A percentile compares a stretch with the other conserved stretches of the same genome.
Conservation (phyloP, 2,797 vertebrate genomes). For the Phrynocephalus vlangalii region DNA sequence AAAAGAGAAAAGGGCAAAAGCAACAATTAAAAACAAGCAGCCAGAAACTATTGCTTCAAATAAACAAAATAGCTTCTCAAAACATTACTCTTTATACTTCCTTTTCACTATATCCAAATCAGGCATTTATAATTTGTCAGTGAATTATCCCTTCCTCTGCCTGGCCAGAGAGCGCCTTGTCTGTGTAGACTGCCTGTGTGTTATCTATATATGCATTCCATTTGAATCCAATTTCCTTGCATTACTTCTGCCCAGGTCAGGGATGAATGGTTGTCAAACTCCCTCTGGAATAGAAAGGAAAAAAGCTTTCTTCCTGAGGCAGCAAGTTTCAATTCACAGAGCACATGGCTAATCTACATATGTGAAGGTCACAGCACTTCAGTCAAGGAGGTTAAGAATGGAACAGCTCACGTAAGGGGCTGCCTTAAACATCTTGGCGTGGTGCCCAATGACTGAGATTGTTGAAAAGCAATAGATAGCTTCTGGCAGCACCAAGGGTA, state of each 20-base stretch:
- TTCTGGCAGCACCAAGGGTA: constrained; percentile 77
- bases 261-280: constrained; percentile 79
- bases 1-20: background rate
- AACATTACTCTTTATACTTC: background rate
- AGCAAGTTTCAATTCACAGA: constrained; percentile 78
- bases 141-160: constrained; percentile 12
- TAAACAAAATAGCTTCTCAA: background rate
- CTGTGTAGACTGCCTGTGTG: constrained; percentile 42
- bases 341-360: constrained; percentile 93
- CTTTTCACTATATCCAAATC: constrained; percentile 19
- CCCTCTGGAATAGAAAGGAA: constrained; percentile 71
- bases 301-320: constrained; percentile 75
- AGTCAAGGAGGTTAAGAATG: constrained; percentile 81
- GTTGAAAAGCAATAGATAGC: constrained; percentile 82
- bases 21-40: rapidly evolving
- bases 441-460: constrained; percentile 78
- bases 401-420: constrained; percentile 77
- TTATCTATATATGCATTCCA: constrained; percentile 66
- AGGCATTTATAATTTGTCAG: background rate
- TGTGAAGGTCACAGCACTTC: constrained; percentile 88
- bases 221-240: constrained; percentile 73
- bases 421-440: constrained; percentile 80
- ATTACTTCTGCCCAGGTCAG: constrained; percentile 79
- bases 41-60: rapidly evolving
- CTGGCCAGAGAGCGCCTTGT: constrained; percentile 47